These are phyloP conservation scores for Melanotaenia boesemani DNA, from an alignment of 2,797 vertebrate genomes.

Conservation along the genomic window DNA sequence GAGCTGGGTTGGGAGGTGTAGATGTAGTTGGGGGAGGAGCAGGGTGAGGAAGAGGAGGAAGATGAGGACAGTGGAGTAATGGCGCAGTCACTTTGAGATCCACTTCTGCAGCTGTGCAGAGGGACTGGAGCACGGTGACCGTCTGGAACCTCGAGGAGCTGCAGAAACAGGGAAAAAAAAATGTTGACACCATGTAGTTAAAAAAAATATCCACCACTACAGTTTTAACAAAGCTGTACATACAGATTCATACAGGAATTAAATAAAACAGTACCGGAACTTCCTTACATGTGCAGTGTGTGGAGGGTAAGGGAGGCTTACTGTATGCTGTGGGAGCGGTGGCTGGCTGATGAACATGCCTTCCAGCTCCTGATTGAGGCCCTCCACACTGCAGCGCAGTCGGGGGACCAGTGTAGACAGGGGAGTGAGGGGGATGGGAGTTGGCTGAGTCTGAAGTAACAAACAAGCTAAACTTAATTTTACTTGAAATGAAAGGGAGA, in stretches of 20 bases:
- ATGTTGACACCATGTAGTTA: neutral
- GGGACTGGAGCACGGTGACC: constrained; percentile 91
- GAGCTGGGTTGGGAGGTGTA: constrained; percentile 60
- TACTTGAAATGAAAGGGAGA: constrained; percentile 39
- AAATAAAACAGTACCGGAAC: neutral
- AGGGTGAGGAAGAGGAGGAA: constrained; percentile 57
- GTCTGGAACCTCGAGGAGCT: constrained; percentile 91
- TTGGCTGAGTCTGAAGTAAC: constrained; percentile 68
- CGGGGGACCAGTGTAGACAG: constrained; percentile 84
- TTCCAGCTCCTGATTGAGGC: constrained; percentile 92
- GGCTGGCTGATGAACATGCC: constrained; percentile 89
- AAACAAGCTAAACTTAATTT: constrained; percentile 39
- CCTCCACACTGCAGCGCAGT: constrained; percentile 89
- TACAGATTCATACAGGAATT: neutral
- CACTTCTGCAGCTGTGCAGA: constrained; percentile 79
- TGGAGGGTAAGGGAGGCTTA: constrained; percentile 55
- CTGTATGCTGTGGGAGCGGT: constrained; percentile 85
- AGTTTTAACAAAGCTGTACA: neutral
- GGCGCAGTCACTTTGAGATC: constrained; percentile 76
- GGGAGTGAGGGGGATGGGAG: constrained; percentile 73
- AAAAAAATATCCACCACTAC: neutral
- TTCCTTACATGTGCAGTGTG: neutral
- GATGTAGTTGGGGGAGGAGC: constrained; percentile 53
- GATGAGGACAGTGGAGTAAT: constrained; percentile 67
- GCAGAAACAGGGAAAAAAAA: constrained; percentile 19